phyloP scores from a whole-genome alignment of 2,888 invertebrate species.

The Criorhina ranunculi region DNA sequence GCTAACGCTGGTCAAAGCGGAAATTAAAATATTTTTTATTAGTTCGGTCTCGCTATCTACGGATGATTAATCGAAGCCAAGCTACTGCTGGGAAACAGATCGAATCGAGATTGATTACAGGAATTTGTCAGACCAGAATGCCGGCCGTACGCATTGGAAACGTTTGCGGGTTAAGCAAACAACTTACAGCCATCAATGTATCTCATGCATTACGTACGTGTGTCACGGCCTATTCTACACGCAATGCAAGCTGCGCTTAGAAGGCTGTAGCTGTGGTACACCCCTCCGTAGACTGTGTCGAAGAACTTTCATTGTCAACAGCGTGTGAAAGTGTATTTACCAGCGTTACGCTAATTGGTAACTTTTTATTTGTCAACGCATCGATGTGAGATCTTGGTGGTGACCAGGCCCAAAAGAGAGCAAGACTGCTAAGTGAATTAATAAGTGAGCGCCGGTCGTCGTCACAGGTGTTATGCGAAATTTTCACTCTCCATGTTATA shows the following conservation, averaged over 20 bases:
- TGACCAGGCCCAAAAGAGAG: conserved; percentile 16
- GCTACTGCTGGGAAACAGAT: conserved; percentile 37
- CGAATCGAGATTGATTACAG: conserved; percentile 21
- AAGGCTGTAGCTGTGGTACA: neutral
- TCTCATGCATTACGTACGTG: no score
- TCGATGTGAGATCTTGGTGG: conserved; percentile 28
- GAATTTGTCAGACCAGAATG: conserved; percentile 7
- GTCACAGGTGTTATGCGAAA: conserved; percentile 34
- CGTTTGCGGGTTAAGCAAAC: neutral
- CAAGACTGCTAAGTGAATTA: conserved; percentile 26
- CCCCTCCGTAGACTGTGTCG: neutral
- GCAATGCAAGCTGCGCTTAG: neutral
- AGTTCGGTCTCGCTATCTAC: conserved; percentile 21
- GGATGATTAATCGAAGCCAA: conserved; percentile 46
- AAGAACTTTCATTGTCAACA: conserved; percentile 72
- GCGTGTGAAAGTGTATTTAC: conserved; percentile 65
- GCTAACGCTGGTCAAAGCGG: conserved; percentile 27
- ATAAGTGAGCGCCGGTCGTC: conserved; percentile 20
- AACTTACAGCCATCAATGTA: neutral
- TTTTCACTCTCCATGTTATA: conserved; percentile 44
- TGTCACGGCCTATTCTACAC: neutral
- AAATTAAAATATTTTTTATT: conserved; percentile 45
- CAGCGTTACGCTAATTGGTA: conserved; percentile 61
- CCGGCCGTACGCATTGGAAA: conserved; percentile 2
- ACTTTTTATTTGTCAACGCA: conserved; percentile 68